Evolutionary conservation across 2,113 vertebrate genomes (phyloP).

Genomic region (Anguilla rostrata): DNA sequence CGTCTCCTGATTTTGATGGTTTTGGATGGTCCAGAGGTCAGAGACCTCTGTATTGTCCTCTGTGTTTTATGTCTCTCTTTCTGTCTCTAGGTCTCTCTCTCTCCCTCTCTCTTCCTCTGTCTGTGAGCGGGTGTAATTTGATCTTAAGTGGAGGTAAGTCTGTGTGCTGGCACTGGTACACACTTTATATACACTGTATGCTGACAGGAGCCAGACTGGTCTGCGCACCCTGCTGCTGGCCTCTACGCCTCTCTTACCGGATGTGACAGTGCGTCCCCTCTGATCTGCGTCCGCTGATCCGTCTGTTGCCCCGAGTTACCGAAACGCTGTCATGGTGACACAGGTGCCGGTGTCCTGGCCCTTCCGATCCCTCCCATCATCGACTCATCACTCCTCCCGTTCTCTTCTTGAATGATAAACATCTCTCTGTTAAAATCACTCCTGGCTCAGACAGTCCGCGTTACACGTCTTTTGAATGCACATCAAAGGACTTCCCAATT

Average conservation of each 20-base stretch:
- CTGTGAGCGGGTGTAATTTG: constrained; percentile 17
- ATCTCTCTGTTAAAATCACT: background rate
- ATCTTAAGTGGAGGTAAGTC: constrained; percentile 13
- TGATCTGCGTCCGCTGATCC: background rate
- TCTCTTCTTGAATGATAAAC: background rate
- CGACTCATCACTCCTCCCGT: background rate
- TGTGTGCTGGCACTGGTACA: background rate
- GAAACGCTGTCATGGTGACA: background rate
- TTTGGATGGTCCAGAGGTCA: background rate
- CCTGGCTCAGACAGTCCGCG: background rate
- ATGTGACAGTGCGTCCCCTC: background rate
- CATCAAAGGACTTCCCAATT: background rate
- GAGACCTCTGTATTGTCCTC: no score
- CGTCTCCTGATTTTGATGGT: background rate
- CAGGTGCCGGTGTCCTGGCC: background rate
- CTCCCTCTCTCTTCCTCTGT: no score
- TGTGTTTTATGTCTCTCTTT: no score
- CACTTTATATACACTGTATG: background rate
- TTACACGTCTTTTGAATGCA: background rate
- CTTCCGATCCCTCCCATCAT: background rate
- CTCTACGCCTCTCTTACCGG: background rate
- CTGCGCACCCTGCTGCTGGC: background rate
- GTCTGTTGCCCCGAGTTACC: background rate
- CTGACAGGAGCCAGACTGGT: background rate
- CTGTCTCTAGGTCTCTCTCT: no score